Conservation (phyloP, 2,113 vertebrate genomes). For the Lipotes vexillifer region DNA sequence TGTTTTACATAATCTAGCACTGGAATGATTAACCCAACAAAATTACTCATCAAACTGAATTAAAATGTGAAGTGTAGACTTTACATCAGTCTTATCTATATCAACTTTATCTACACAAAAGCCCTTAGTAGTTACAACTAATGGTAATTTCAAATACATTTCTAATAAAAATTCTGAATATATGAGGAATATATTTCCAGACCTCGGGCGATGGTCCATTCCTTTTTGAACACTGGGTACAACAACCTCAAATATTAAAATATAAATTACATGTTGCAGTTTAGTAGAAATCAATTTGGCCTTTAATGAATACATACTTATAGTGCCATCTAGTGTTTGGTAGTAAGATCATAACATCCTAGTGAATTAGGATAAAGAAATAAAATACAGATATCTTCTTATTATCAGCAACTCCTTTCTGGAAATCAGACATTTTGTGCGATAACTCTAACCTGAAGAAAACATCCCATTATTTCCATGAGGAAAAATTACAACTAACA, state of each 20-base stretch:
- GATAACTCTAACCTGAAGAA: background rate
- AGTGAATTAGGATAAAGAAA: background rate
- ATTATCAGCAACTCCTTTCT: background rate
- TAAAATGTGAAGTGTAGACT: background rate
- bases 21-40: background rate
- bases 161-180: constrained; percentile 21
- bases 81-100: background rate
- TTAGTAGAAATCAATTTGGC: background rate
- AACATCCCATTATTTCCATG: background rate
- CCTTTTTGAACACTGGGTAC: background rate
- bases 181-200: background rate
- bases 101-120: background rate
- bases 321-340: constrained; percentile 56
- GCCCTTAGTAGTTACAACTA: background rate
- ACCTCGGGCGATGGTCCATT: background rate
- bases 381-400: background rate
- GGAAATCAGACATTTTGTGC: background rate
- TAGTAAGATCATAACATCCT: background rate
- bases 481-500: background rate
- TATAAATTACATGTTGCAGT: background rate
- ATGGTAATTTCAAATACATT: background rate
- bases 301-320: background rate
- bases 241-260: background rate
- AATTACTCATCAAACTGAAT: background rate
- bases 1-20: background rate